Percentiles rank a stretch among this genome's conserved stretches.
phyloP scores from a whole-genome alignment of 2,113 vertebrate species.

The Limanda limanda region DNA sequence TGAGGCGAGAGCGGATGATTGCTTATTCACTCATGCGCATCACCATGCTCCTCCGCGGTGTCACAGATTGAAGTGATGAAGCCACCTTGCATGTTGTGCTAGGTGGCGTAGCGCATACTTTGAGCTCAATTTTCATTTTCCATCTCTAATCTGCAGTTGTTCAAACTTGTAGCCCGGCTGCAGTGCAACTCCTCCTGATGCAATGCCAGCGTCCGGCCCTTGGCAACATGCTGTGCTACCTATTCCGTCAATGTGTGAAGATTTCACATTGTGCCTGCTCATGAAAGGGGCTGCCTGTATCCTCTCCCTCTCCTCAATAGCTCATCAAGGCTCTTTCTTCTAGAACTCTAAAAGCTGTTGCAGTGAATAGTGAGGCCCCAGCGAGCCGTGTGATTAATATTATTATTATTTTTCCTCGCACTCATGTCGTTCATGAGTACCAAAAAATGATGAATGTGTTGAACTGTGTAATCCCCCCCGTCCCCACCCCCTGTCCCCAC shows the following conservation, averaged over 20 bases:
- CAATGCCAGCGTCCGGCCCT: no score
- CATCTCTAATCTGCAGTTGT: constrained; percentile 19
- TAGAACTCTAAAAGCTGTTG: constrained; percentile 20
- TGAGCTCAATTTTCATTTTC: not conserved
- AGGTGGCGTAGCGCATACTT: not conserved
- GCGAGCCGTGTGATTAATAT: constrained; percentile 11
- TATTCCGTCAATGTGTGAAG: constrained; percentile 21
- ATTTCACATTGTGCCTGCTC: constrained; percentile 50
- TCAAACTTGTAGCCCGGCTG: constrained; percentile 40
- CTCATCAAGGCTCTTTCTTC: constrained; percentile 23
- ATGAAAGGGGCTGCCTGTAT: constrained; percentile 24
- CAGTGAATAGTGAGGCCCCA: constrained; percentile 18
- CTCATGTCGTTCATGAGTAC: constrained; percentile 21
- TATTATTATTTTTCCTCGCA: not conserved
- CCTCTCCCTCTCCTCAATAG: constrained; percentile 3
- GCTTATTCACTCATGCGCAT: constrained; percentile 66
- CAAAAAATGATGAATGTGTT: constrained; percentile 42
- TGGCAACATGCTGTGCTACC: not conserved
- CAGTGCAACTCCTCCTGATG: constrained; percentile 16
- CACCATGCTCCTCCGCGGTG: constrained; percentile 27
- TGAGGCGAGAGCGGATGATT: constrained; percentile 56
- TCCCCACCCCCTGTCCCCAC: not conserved
- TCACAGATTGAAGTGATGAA: constrained; percentile 52
- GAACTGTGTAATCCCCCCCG: constrained; percentile 39
- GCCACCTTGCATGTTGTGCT: constrained; percentile 35